Evolutionary conservation across 2,888 invertebrate genomes (phyloP), one percentile per base, ranked within the genome.

Genomic region (Acronicta psi): DNA sequence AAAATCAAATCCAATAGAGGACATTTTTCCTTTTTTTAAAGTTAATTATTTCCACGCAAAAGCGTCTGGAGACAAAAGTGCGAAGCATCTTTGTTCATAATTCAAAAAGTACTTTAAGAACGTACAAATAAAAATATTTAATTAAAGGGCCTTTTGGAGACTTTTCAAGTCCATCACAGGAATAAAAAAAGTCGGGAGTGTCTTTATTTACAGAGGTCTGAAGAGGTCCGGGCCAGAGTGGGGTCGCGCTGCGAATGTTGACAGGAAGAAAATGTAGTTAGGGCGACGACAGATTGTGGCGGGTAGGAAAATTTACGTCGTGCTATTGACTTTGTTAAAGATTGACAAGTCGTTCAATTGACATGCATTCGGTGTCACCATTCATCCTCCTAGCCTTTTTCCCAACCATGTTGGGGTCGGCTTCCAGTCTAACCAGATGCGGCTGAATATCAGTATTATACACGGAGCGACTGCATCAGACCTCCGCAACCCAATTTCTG

Each of bases 141-240:
- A 68, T 68, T 70, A 71, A 65, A 65, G 54, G 41, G 34, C 42
- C 31, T 40, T 45, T 4, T 4, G 29, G 42, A 55, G 25, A 17
- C 42, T 56, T 66, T 66, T 36, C 25, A 44, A 59, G 54, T 59
- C 25, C 43, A 11, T 42, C 46, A 51, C 44, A 51, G 43, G 34
- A 31, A 51, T 13, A 31, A 41, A 59, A n/a, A 54, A 70, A 44
- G 36, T 13, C 5, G 13, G n/a, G n/a, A 57, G 37, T 44, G 38
- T 59, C 51, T 71, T 65, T 65, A 65, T 68, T 68, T 71, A 65
- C 59, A 4, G 59, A 54, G 31, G 40, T 8, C 40, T 31, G n/a
- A 16, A 34, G 65, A 50, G 42, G 13, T 9, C 41, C 38, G 47
- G 31, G 25, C 17, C 40, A 25, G 14, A 65, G 53, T 50, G 45